Evolutionary conservation across 2,113 vertebrate genomes (phyloP).

Genomic region (Pseudorasbora parva): DNA sequence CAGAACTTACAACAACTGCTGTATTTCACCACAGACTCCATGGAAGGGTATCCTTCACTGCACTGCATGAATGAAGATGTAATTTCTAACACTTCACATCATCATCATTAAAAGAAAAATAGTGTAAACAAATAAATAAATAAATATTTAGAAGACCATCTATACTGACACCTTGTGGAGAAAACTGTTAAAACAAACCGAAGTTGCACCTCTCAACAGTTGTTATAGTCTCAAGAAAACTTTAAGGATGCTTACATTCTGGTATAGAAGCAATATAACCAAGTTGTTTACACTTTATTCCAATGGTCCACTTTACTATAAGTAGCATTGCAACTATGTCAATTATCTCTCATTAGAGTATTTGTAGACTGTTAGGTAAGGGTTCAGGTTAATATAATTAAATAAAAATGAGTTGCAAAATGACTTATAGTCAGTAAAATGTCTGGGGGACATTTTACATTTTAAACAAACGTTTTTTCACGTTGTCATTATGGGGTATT

Average conservation of each 20-base stretch:
- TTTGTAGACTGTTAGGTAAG: too few relatives aligned
- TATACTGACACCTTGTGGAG: conserved; percentile 41
- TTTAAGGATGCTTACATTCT: neutral
- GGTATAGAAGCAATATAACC: neutral
- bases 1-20: neutral
- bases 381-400: too few relatives aligned
- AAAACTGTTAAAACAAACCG: conserved; percentile 17
- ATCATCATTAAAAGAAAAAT: neutral
- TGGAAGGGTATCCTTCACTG: neutral
- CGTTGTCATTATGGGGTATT: too few relatives aligned
- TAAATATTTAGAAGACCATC: neutral
- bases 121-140: neutral
- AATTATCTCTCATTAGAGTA: too few relatives aligned
- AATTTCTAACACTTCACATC: neutral
- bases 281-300: too few relatives aligned
- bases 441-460: too few relatives aligned
- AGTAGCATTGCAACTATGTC: too few relatives aligned
- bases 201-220: neutral
- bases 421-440: too few relatives aligned
- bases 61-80: neutral
- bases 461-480: too few relatives aligned
- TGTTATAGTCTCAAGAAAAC: neutral
- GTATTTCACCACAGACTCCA: neutral
- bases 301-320: too few relatives aligned
- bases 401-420: too few relatives aligned